Base-by-base conservation (phyloP, 2,797 vertebrate species). In the Propithecus deckenii region DNA sequence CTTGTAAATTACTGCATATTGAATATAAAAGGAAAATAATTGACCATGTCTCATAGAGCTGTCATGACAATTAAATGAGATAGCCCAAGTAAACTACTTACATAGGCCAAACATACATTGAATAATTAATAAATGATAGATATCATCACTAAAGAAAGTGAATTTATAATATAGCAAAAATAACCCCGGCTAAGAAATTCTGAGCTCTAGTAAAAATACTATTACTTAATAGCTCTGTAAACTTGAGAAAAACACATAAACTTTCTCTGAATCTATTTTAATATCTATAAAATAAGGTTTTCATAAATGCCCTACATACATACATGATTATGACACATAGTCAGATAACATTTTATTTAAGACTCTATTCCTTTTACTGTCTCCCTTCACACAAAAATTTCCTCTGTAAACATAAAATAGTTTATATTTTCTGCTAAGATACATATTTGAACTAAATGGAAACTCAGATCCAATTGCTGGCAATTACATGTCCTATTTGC, bases 61-160 rank as follows among this genome's bases (percentile, higher is more conserved):
- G 3, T 69, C 52, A 38, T 79, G 46, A 92, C 94, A 95, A 94
- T 78, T 95, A 92, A 97, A 67, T 86, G 32, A 96, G 5, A 41
- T 92, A 59, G 13, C 7, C 20, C 25, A 61, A 69, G 10, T 30
- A 52, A 89, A 67, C 3, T 50, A 23, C 17, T 57, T 61, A 67
- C 2, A 89, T 35, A 57, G 1, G 32, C 59, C 52, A 96, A 86
- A 81, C 2, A 88, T 23, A 85, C 52, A 41, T 2, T 61, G 32
- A 86, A 52, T 61, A 3, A 30, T 67, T 88, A 79, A 84, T 52
- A 48, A 87, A 50, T 67, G 11, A 43, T 32, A 85, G 20, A n/a
- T 75, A 30, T 71, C 89, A 59, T 48, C 35, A 75, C 48, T 52
- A 95, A 74, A 90, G 46, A 83, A 83, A 65, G 14, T n/a, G 32